phyloP scores from a whole-genome alignment of 2,113 vertebrate genomes.

The Colius striatus region DNA sequence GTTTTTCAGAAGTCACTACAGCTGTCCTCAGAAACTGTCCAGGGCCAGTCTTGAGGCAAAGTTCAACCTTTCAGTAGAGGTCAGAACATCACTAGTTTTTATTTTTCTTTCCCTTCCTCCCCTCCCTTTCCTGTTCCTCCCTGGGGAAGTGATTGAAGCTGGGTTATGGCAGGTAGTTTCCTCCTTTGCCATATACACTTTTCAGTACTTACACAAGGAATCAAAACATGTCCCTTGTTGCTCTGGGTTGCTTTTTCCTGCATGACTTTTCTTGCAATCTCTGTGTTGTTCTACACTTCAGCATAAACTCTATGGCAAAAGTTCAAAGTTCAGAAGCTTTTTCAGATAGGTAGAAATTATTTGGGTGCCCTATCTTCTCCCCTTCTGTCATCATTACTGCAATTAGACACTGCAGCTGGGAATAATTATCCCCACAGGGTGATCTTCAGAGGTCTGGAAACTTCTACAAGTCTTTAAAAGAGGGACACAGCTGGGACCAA shows the following conservation, averaged over 20 bases:
- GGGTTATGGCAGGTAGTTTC: background rate
- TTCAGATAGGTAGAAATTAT: background rate
- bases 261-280: background rate
- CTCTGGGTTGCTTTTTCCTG: background rate
- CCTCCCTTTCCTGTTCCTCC: background rate
- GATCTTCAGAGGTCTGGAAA: background rate
- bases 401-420: background rate
- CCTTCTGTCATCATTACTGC: background rate
- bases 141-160: background rate
- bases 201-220: background rate
- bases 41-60: background rate
- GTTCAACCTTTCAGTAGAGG: background rate
- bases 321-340: background rate
- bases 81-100: background rate
- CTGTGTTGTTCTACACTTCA: background rate
- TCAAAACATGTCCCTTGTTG: background rate
- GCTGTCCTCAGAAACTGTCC: background rate
- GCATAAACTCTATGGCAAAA: background rate
- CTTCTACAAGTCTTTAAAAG: background rate
- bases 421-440: rapidly evolving
- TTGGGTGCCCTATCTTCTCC: background rate
- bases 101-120: too few species aligned
- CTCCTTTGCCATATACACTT: background rate
- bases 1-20: background rate
- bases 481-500: background rate